Evolutionary conservation across 2,113 vertebrate genomes (phyloP).

Genomic region (Gymnorhina tibicen): DNA sequence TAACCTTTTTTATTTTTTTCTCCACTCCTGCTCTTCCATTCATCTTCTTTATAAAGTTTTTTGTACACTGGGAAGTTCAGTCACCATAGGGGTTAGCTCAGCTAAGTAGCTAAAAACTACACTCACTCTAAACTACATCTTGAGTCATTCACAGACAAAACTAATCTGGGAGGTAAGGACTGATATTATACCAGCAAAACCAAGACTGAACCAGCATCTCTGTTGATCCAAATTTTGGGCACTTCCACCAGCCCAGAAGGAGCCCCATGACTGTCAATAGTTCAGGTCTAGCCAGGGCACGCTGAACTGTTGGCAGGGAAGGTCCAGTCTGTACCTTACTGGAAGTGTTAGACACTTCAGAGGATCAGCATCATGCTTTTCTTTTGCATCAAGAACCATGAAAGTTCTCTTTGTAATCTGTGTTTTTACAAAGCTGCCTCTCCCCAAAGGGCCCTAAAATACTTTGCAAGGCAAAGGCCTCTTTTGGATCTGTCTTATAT

Average conservation of each 20-base stretch:
- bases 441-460: background rate
- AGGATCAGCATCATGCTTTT: background rate
- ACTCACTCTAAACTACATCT: background rate
- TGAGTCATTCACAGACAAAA: background rate
- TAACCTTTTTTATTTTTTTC: background rate
- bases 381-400: background rate
- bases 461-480: background rate
- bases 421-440: slow-evolving; percentile 4
- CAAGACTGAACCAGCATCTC: background rate
- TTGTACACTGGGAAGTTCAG: background rate
- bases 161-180: background rate
- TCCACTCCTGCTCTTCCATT: background rate
- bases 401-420: background rate
- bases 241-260: background rate
- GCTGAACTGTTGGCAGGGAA: background rate
- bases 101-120: background rate
- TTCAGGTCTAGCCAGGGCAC: background rate
- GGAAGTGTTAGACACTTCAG: background rate
- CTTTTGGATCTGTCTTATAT: background rate
- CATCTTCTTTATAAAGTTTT: background rate
- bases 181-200: background rate
- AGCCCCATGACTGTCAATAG: background rate
- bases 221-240: background rate
- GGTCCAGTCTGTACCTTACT: background rate
- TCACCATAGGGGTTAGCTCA: background rate